Percentiles rank a stretch among this genome's conserved stretches.
phyloP scores from a whole-genome alignment of 2,797 vertebrate species.

The Florisuga fusca region DNA sequence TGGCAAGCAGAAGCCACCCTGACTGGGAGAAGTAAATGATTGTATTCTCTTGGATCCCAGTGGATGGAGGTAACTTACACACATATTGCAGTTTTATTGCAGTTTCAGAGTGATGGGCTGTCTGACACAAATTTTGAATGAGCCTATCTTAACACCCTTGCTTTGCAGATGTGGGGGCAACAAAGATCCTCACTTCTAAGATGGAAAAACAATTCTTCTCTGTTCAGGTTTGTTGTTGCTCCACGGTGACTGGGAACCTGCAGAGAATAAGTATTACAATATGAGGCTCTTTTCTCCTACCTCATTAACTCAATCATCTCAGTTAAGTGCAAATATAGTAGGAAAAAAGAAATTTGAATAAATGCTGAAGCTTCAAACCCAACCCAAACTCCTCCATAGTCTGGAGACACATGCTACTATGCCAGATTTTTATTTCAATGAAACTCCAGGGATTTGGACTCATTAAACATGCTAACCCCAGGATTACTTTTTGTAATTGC shows the following conservation, averaged over 20 bases:
- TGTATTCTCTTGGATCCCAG: neutral
- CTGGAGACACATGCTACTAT: neutral
- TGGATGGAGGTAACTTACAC: neutral
- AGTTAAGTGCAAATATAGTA: neutral
- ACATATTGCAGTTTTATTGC: neutral
- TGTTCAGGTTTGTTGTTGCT: neutral
- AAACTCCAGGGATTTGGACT: neutral
- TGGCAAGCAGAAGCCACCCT: neutral
- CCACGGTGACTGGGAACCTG: neutral
- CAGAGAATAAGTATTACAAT: neutral
- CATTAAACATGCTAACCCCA: neutral
- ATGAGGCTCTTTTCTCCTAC: neutral
- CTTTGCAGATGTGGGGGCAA: neutral
- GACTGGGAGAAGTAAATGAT: neutral
- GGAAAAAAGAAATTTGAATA: neutral
- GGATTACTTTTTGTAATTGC: neutral
- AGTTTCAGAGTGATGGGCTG: conserved; percentile 10
- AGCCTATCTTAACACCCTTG: neutral
- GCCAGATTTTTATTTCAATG: neutral
- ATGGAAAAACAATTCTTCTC: neutral
- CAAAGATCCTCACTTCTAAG: neutral
- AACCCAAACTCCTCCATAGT: neutral
- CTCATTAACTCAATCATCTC: neutral
- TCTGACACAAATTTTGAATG: neutral
- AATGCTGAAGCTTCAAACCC: neutral